These are phyloP conservation scores for Nomada ferruginata DNA, from an alignment of 2,888 invertebrate genomes.

Conservation along the genomic window DNA sequence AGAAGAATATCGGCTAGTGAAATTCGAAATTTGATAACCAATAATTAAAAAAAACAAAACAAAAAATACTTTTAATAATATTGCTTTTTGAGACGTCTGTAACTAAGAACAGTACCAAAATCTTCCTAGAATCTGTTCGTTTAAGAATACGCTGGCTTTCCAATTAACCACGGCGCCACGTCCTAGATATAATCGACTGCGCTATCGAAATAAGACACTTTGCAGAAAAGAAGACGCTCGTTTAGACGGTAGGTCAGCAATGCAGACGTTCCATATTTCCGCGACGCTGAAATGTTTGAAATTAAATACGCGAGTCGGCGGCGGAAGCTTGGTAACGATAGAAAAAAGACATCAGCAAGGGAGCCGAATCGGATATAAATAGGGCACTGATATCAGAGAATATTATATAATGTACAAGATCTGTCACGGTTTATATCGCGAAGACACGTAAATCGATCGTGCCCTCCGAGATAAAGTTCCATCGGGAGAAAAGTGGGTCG, in stretches of 20 bases:
- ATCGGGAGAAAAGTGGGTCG: constrained; percentile 47
- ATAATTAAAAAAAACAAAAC: neutral
- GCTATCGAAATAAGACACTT: neutral
- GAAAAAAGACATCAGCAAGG: constrained; percentile 7
- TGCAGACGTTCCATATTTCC: constrained; percentile 1
- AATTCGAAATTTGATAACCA: neutral
- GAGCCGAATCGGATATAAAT: constrained; percentile 24
- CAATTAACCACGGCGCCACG: too few species aligned
- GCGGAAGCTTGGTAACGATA: constrained; percentile 15
- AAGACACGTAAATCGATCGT: constrained; percentile 50
- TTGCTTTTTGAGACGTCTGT: neutral
- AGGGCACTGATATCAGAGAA: constrained; percentile 10
- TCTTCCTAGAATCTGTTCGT: too few species aligned
- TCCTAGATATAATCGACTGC: too few species aligned
- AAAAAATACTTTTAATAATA: neutral
- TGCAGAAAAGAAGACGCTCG: neutral
- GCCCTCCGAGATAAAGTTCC: constrained; percentile 44
- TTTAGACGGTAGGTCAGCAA: neutral
- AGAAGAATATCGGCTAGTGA: neutral
- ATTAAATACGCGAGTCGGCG: neutral
- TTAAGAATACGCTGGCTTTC: too few species aligned
- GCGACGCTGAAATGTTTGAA: neutral
- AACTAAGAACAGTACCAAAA: neutral
- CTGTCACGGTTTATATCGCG: constrained; percentile 34
- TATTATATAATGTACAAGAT: constrained; percentile 31